Conservation (phyloP, 2,888 invertebrate species). For the Beris morrisii region DNA sequence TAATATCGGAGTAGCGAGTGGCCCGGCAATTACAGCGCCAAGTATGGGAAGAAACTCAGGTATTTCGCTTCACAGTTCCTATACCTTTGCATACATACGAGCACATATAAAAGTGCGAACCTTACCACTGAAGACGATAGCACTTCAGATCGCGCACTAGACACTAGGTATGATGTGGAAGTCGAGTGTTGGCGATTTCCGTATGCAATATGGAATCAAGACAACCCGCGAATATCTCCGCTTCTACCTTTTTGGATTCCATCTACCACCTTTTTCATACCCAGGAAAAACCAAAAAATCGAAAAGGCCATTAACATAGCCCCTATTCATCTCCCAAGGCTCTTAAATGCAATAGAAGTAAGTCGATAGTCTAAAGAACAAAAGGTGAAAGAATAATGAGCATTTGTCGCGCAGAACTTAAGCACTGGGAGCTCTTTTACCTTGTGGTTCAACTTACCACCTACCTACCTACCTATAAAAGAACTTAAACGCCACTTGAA, state of each 20-base stretch:
- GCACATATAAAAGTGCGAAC: not conserved
- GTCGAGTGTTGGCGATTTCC: constrained; percentile 18
- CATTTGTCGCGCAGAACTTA: constrained; percentile 24
- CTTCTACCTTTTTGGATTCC: too few relatives aligned
- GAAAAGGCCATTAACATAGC: too few relatives aligned
- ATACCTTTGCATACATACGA: not conserved
- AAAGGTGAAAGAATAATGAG: constrained; percentile 23
- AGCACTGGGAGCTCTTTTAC: constrained; percentile 5
- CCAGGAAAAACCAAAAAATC: too few relatives aligned
- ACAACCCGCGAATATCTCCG: too few relatives aligned
- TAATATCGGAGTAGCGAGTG: constrained; percentile 16
- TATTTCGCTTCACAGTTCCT: constrained; percentile 1
- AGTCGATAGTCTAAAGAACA: not conserved
- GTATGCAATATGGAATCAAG: not conserved
- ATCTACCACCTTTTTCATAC: too few relatives aligned
- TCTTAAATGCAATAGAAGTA: too few relatives aligned
- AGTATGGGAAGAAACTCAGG: constrained; percentile 24
- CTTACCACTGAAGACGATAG: not conserved
- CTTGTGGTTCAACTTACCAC: not conserved
- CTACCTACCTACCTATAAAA: not conserved
- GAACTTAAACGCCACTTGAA: not conserved
- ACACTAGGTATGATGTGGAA: constrained; percentile 7
- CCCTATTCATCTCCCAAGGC: too few relatives aligned
- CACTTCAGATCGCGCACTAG: not conserved
- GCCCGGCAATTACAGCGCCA: too few relatives aligned